Evolutionary conservation across 2,797 vertebrate genomes (phyloP).

Genomic region (Hydrolagus colliei): DNA sequence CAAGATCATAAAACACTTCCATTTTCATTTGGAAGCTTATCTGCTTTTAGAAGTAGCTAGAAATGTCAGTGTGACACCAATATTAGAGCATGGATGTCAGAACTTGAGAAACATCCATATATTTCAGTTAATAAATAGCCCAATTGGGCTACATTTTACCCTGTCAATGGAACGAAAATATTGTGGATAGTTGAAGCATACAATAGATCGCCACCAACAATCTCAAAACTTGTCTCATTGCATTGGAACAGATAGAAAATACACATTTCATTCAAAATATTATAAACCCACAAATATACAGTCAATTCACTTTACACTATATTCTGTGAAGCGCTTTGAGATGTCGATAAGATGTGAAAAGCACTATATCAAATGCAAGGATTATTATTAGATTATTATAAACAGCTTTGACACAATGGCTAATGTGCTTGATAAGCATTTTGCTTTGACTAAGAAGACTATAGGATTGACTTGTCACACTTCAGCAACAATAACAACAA

Average conservation of each 20-base stretch:
- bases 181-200: not conserved
- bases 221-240: not conserved
- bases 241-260: not conserved
- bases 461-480: not conserved
- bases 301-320: too few relatives aligned
- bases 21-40: not conserved
- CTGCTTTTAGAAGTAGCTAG: not conserved
- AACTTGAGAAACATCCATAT: not conserved
- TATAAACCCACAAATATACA: not conserved
- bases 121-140: not conserved
- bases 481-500: not conserved
- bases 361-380: too few relatives aligned
- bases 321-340: too few relatives aligned
- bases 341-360: too few relatives aligned
- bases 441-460: not conserved
- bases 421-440: not conserved
- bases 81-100: not conserved
- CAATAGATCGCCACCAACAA: not conserved
- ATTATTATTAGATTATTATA: not conserved
- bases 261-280: not conserved
- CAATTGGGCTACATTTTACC: not conserved
- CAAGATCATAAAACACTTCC: constrained; percentile 1
- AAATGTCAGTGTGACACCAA: not conserved
- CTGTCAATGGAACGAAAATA: not conserved
- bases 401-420: not conserved